Evolutionary conservation across 2,113 vertebrate species (phyloP).

Genomic region (Ictidomys tridecemlineatus): DNA sequence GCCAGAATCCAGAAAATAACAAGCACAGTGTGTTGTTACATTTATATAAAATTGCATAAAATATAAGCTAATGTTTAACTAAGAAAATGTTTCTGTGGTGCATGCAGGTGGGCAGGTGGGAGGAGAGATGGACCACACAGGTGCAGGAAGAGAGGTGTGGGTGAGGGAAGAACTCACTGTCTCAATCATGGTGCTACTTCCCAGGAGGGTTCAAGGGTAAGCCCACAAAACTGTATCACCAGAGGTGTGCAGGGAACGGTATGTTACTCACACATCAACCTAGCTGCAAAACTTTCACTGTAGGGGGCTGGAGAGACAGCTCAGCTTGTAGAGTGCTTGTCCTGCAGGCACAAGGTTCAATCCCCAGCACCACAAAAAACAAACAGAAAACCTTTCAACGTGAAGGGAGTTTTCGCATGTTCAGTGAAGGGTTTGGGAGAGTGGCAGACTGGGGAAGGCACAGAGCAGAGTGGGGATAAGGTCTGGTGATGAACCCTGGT

Average conservation of each 20-base stretch:
- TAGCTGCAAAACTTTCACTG: accelerated
- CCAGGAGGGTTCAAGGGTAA: accelerated
- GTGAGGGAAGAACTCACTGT: accelerated
- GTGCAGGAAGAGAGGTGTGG: accelerated
- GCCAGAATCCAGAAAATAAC: neutral
- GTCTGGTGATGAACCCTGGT: neutral
- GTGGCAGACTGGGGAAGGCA: neutral
- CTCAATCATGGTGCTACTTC: accelerated
- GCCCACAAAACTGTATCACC: no score
- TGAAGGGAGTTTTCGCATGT: neutral
- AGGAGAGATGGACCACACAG: neutral
- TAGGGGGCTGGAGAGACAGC: no score
- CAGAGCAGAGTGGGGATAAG: accelerated
- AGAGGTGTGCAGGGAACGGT: accelerated
- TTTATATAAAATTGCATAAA: neutral
- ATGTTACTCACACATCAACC: neutral
- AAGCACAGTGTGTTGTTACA: neutral
- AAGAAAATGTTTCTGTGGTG: neutral
- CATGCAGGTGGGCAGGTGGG: no score
- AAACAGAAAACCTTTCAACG: no score
- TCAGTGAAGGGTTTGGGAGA: neutral
- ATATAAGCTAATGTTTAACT: no score
- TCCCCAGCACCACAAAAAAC: no score
- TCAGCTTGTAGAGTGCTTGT: no score
- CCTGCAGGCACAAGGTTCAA: no score